Evolutionary conservation across 2,888 invertebrate genomes (phyloP).

Genomic region (Salticus scenicus): DNA sequence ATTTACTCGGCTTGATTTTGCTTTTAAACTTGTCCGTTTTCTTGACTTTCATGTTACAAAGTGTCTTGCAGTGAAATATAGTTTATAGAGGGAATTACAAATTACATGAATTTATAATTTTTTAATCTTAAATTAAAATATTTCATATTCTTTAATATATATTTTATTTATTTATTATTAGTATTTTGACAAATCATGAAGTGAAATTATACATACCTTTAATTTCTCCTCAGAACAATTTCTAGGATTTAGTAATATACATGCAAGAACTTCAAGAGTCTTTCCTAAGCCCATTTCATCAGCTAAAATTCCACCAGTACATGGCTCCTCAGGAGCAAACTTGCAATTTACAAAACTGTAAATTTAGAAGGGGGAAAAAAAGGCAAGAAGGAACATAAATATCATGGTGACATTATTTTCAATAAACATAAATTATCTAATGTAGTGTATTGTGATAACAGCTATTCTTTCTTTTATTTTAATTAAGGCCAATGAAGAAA

Average conservation of each 20-base stretch:
- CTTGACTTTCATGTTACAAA: too few species aligned
- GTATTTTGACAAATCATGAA: too few species aligned
- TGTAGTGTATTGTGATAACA: background rate
- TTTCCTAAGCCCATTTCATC: constrained; percentile 90
- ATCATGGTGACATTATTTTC: background rate
- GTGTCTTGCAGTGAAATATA: too few species aligned
- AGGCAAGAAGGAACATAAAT: background rate
- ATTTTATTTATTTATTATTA: too few species aligned
- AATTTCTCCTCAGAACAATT: background rate
- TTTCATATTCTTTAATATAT: too few species aligned
- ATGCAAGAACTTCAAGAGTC: constrained; percentile 84
- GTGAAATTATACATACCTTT: background rate
- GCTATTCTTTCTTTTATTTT: too few species aligned
- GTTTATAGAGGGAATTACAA: too few species aligned
- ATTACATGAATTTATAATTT: too few species aligned
- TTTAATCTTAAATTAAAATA: too few species aligned
- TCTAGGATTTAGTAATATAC: constrained; percentile 80
- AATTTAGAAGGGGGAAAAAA: constrained; percentile 36
- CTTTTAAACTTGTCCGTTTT: too few species aligned
- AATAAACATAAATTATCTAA: background rate
- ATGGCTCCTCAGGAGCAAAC: constrained; percentile 72
- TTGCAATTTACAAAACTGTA: constrained; percentile 73
- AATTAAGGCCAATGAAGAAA: too few species aligned
- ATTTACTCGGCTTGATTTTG: too few species aligned
- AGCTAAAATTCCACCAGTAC: constrained; percentile 84